Conservation (phyloP, 2,797 vertebrate genomes). For the Rhinella marina region DNA sequence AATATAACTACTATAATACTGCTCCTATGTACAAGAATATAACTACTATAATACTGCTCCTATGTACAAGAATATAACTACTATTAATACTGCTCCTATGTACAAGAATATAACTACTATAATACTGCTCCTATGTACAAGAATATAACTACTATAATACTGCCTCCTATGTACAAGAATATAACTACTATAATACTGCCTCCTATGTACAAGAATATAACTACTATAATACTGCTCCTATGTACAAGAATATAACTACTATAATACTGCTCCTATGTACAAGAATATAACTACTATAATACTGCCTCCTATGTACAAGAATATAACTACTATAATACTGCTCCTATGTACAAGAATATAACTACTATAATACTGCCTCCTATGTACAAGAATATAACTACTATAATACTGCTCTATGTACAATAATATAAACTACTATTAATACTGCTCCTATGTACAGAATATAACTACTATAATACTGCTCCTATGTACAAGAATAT, state of each 20-base stretch:
- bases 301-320: conserved; percentile 4
- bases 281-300: conserved; percentile 14
- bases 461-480: conserved; percentile 5
- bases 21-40: conserved; percentile 1
- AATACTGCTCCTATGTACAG: conserved; percentile 2
- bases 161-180: too few species aligned
- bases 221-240: too few species aligned
- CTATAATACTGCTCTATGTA: conserved; percentile 11
- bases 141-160: too few species aligned
- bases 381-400: background rate
- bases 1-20: conserved; percentile 10
- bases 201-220: too few species aligned
- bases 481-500: background rate
- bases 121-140: too few species aligned
- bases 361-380: background rate
- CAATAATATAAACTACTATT: conserved; percentile 10
- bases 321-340: conserved; percentile 4
- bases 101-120: too few species aligned
- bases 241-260: conserved; percentile 1
- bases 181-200: too few species aligned
- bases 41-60: conserved; percentile 9
- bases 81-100: too few species aligned
- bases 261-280: conserved; percentile 3
- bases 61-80: conserved; percentile 7
- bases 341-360: background rate